Evolutionary conservation across 2,797 vertebrate species (phyloP), one percentile per base, ranked within the genome.

Genomic region (Astyanax mexicanus): DNA sequence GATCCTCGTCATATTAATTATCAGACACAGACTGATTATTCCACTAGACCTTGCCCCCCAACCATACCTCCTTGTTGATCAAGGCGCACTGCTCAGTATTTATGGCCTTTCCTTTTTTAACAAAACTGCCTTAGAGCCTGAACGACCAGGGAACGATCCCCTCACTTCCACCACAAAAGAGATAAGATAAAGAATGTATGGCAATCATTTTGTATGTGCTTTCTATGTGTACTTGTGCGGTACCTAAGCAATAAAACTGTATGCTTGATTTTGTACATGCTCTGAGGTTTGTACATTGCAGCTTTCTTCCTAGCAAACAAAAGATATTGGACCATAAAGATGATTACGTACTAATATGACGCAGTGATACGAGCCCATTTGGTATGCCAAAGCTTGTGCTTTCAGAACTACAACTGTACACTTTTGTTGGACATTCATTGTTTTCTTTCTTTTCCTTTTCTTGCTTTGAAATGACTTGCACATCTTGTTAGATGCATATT

Each of bases 251-350:
- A 84, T 83, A 84, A 84, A 84, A 80, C 54, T 35, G 82, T 84
- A 75, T 67, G 67, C 68, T 84, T 80, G 80, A 82, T 89, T 88
- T 88, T 86, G 89, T 76, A 77, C 68, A 10, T 81, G 75, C 72
- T 70, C 80, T 21, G 44, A 82, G 74, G 72, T 81, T 84, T 86
- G 72, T 88, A 81, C 67, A 75, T 75, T 62, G 61, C 71, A 75
- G 77, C 58, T 75, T 75, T 78, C 66, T 79, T 77, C 57, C 78
- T 74, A 58, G 49, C 71, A 66, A 74, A 76, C 69, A 80, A 64
- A 67, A 75, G 57, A 62, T 75, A 70, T 37, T 35, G 47, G 66
- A 29, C 37, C 37, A 72, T 60, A 58, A 67, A 66, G 23, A 54
- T 66, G 42, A 69, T 64, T 65, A 35, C 25, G 40, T 54, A 27